phyloP scores from a whole-genome alignment of 2,797 vertebrate species.

The Mus minutoides region DNA sequence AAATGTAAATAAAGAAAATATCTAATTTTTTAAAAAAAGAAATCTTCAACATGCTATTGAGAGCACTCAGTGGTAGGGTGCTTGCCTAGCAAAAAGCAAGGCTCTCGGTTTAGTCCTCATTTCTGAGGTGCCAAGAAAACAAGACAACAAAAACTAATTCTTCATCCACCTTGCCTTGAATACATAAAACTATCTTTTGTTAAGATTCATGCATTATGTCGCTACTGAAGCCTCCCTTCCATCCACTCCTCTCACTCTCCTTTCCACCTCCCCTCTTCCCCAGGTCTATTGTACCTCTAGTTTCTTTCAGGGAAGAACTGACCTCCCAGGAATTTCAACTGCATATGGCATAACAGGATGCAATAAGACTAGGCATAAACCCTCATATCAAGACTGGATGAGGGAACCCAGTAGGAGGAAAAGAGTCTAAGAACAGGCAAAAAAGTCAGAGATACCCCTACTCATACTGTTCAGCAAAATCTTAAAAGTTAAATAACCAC shows the following conservation, averaged over 20 bases:
- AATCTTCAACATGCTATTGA: neutral
- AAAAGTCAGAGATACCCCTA: neutral
- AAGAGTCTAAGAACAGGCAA: neutral
- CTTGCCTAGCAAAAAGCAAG: neutral
- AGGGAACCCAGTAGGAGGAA: neutral
- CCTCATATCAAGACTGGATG: neutral
- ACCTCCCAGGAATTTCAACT: neutral
- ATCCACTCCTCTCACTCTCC: neutral
- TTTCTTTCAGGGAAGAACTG: neutral
- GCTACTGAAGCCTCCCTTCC: neutral
- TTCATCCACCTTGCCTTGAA: neutral
- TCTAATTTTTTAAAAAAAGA: too few relatives aligned
- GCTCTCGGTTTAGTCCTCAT: neutral
- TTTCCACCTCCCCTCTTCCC: neutral
- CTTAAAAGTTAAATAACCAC: neutral
- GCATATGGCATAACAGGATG: neutral
- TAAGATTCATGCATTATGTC: neutral
- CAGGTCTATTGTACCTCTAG: neutral
- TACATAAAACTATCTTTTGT: neutral
- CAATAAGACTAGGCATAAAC: too few relatives aligned
- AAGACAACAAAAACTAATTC: neutral
- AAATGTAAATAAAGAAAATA: too few relatives aligned
- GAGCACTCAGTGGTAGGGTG: neutral
- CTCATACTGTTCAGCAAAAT: neutral
- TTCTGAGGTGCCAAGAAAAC: neutral